Base-by-base conservation (phyloP, 2,797 vertebrate genomes). In the Arctocebus calabarensis region DNA sequence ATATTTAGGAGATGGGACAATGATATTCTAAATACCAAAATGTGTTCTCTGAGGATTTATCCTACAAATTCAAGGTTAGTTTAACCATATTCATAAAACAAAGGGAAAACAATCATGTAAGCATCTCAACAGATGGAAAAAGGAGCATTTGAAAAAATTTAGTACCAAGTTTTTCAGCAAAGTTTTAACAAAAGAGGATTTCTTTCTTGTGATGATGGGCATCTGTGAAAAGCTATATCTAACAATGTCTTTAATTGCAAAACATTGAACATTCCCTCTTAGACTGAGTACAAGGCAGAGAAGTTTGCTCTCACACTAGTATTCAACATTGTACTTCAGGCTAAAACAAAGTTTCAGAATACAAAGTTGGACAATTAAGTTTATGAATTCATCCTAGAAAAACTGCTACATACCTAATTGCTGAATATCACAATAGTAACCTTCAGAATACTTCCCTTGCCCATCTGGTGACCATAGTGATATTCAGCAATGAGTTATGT, bases 11-110 rank as follows among this genome's bases (percentile, higher is more conserved):
- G 68, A 94, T 52, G 40, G 93, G 22, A 14, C 57, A 81, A 66
- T 74, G 85, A 85, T 90, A 89, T 82, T 94, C 64, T 93, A 40
- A 90, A 27, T 89, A 59, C n/a, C 88, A 83, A 40, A 79, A 64
- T 74, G 66, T 48, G 45, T 90, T 82, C 52, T 48, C 40, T 79
- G 59, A 92, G 73, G 11, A 34, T 73, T 71, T 85, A 74, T 77
- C 34, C 64, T 88, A 77, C 45, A 27, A 88, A 90, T 94, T 68
- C 32, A 90, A 70, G 55, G 20, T 95, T 94, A 68, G 17, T 84
- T 96, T 96, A 92, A 92, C 68, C 68, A 85, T 61, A 90, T 75
- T 94, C 83, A 88, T 37, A 88, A 89, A 91, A 61, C 61, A 90
- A 95, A 86, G 84, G 27, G 55, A 52, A 77, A 88, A 88, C 93